Percentiles rank a stretch among this genome's conserved stretches.
phyloP scores from a whole-genome alignment of 2,797 vertebrate genomes.

The Cyprinodon diabolis region DNA sequence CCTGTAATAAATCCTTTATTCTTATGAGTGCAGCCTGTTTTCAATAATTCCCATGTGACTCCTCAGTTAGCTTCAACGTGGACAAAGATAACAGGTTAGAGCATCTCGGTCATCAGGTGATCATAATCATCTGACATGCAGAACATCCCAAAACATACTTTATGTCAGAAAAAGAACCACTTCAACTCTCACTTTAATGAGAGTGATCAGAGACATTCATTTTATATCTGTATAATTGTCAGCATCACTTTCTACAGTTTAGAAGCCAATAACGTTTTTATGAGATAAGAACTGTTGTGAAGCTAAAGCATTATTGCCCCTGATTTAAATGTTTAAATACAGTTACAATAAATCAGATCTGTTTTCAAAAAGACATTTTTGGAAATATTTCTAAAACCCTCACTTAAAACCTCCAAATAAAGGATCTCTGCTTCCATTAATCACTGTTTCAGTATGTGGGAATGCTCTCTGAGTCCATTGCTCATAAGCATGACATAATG shows the following conservation, averaged over 20 bases:
- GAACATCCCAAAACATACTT: not conserved
- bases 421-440: constrained; percentile 25
- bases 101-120: not conserved
- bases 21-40: too few species aligned
- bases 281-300: constrained; percentile 1
- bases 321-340: not conserved
- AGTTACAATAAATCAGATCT: not conserved
- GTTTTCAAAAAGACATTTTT: constrained; percentile 24
- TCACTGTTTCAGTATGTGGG: constrained; percentile 19
- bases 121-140: not conserved
- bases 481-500: constrained; percentile 53
- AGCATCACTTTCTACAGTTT: not conserved
- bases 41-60: not conserved
- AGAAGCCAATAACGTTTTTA: constrained; percentile 22
- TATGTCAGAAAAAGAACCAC: not conserved
- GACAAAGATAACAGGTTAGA: not conserved
- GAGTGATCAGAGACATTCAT: not conserved
- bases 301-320: not conserved
- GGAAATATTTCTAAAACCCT: constrained; percentile 25
- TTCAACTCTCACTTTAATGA: constrained; percentile 7
- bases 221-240: not conserved
- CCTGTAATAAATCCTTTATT: not conserved
- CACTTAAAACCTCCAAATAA: constrained; percentile 25
- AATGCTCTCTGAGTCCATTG: constrained; percentile 20
- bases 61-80: not conserved